These are phyloP conservation scores for Porites cylindrica DNA, from an alignment of 92 coral and sea anemone genomes.

Conservation along the genomic window DNA sequence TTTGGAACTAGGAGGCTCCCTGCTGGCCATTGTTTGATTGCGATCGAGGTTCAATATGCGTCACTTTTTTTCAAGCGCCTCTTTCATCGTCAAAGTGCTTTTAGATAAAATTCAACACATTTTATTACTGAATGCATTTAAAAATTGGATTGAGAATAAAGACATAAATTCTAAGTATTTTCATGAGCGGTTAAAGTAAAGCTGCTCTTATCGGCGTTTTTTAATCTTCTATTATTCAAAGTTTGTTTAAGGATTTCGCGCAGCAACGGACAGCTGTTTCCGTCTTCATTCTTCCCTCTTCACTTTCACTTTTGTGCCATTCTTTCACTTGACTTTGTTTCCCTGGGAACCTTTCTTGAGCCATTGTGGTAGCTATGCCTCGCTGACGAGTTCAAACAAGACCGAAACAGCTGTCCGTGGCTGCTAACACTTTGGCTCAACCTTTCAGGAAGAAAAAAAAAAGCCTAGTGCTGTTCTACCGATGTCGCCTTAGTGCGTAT, in stretches of 20 bases:
- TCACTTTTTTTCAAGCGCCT: neutral
- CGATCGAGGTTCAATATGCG: neutral
- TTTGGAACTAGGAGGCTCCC: neutral
- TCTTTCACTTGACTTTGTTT: neutral
- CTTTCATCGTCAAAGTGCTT: neutral
- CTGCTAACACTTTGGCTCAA: neutral
- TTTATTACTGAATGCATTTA: neutral
- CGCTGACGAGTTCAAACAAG: too few relatives aligned
- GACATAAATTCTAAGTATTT: neutral
- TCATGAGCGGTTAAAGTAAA: neutral
- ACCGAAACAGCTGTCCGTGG: too few relatives aligned
- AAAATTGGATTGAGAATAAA: neutral
- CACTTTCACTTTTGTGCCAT: too few relatives aligned
- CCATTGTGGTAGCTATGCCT: neutral
- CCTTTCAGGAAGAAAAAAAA: neutral
- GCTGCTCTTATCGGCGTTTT: constrained; percentile 11
- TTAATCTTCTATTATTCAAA: neutral
- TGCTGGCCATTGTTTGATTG: neutral
- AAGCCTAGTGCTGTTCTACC: neutral
- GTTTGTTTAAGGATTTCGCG: constrained; percentile 4
- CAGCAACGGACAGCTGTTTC: neutral
- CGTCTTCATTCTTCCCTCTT: too few relatives aligned
- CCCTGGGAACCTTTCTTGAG: neutral
- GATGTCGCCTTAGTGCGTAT: neutral
- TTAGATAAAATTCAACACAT: neutral